Conservation (phyloP, 2,113 vertebrate species). For the Microcebus tavaratra region DNA sequence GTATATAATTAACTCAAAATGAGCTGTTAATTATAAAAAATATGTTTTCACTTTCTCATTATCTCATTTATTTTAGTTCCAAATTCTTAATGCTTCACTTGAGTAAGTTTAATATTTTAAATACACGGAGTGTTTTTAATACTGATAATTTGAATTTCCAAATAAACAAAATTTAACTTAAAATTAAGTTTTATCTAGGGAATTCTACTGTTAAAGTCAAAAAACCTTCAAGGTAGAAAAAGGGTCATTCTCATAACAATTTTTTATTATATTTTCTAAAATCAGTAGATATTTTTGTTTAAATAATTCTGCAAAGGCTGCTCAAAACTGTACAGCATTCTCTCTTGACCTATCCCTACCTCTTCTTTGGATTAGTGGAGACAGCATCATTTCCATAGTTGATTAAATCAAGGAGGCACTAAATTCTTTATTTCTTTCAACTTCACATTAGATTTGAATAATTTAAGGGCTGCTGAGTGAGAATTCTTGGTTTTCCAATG, state of each 20-base stretch:
- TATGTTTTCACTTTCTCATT: constrained; percentile 84
- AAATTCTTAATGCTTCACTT: constrained; percentile 80
- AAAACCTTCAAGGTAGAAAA: constrained; percentile 65
- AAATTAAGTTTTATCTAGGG: constrained; percentile 77
- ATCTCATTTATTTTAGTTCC: constrained; percentile 85
- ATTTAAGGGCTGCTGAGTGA: constrained; percentile 78
- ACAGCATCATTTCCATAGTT: constrained; percentile 72
- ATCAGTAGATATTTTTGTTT: constrained; percentile 48
- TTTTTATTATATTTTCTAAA: constrained; percentile 41
- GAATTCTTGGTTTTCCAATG: constrained; percentile 80
- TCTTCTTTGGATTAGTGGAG: constrained; percentile 25
- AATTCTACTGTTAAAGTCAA: constrained; percentile 65
- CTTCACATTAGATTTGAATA: constrained; percentile 80
- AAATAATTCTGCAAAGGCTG: neutral
- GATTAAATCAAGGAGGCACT: constrained; percentile 80
- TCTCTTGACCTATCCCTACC: neutral
- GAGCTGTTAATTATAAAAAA: constrained; percentile 88
- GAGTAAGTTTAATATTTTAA: constrained; percentile 82
- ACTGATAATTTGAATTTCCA: constrained; percentile 72
- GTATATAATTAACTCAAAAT: constrained; percentile 89
- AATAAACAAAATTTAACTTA: constrained; percentile 77
- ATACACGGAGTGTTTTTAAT: constrained; percentile 77
- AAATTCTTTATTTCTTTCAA: constrained; percentile 78
- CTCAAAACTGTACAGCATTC: neutral
- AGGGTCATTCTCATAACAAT: constrained; percentile 56